A percentile compares a stretch with the other conserved stretches of the same genome.
phyloP scores from a whole-genome alignment of 2,888 invertebrate species.

The Stratiomys singularior region DNA sequence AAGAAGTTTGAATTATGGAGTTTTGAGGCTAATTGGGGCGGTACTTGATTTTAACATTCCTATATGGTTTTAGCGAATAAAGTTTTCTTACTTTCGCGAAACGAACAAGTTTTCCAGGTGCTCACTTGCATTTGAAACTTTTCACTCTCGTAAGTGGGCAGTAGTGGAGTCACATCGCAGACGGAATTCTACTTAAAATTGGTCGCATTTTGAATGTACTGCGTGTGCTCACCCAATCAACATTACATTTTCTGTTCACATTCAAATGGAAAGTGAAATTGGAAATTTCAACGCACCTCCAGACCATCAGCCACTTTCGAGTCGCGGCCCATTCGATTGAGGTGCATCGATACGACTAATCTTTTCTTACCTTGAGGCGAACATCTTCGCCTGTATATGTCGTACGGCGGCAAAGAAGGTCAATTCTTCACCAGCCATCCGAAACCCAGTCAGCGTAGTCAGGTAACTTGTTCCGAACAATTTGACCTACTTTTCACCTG shows the following conservation, averaged over 20 bases:
- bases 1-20: background rate
- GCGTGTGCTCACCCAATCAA: background rate
- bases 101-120: too few species aligned
- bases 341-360: background rate
- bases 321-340: background rate
- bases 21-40: too few species aligned
- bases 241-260: background rate
- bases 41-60: too few species aligned
- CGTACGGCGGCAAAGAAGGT: conserved; percentile 23
- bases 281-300: background rate
- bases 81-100: too few species aligned
- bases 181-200: too few species aligned
- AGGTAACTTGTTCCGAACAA: background rate
- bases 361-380: background rate
- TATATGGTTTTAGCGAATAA: too few species aligned
- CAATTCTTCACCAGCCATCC: background rate
- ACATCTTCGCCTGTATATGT: background rate
- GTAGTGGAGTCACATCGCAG: too few species aligned
- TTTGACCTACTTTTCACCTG: conserved; percentile 29
- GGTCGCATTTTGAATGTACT: too few species aligned
- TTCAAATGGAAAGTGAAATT: conserved; percentile 34
- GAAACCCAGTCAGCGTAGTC: background rate
- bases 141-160: too few species aligned
- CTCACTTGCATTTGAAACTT: too few species aligned
- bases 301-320: conserved; percentile 25